Evolutionary conservation across 2,797 vertebrate species (phyloP).

Genomic region (Scomberomorus guttatus): DNA sequence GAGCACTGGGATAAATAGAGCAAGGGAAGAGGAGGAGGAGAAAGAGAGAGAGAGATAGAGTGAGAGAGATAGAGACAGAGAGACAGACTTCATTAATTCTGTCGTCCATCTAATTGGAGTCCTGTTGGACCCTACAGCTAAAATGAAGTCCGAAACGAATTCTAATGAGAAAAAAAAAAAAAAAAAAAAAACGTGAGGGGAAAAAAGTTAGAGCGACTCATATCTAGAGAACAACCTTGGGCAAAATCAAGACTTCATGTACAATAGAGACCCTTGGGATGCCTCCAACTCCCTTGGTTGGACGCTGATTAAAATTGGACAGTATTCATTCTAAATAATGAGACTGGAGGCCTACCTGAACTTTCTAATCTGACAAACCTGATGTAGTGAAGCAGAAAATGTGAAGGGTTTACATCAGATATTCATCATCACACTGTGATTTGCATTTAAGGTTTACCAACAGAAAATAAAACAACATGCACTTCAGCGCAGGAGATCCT

Average conservation of each 20-base stretch:
- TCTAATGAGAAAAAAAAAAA: conserved; percentile 77
- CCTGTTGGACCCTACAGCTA: conserved; percentile 79
- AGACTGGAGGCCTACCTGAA: conserved; percentile 61
- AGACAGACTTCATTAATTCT: conserved; percentile 82
- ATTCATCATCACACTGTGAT: conserved; percentile 7
- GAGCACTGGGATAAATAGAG: conserved; percentile 88
- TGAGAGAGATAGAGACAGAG: conserved; percentile 41
- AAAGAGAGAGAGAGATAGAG: conserved; percentile 40
- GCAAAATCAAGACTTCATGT: conserved; percentile 74
- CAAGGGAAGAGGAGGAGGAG: conserved; percentile 80
- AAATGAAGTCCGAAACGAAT: conserved; percentile 77
- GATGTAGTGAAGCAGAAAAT: conserved; percentile 43
- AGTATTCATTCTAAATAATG: conserved; percentile 65
- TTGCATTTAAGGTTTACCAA: conserved; percentile 8
- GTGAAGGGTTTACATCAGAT: conserved; percentile 19
- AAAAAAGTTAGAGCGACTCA: conserved; percentile 65
- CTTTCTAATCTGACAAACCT: conserved; percentile 48
- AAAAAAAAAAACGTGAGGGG: conserved; percentile 50
- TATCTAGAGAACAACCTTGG: conserved; percentile 75
- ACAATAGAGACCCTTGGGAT: conserved; percentile 68
- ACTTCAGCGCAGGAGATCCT: not conserved
- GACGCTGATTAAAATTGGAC: conserved; percentile 71
- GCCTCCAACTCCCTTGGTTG: conserved; percentile 55
- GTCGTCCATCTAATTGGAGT: conserved; percentile 81
- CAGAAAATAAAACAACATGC: conserved; percentile 2